phyloP scores from a whole-genome alignment of 1,140 invertebrate genomes.

The Zaprionus taronus region DNA sequence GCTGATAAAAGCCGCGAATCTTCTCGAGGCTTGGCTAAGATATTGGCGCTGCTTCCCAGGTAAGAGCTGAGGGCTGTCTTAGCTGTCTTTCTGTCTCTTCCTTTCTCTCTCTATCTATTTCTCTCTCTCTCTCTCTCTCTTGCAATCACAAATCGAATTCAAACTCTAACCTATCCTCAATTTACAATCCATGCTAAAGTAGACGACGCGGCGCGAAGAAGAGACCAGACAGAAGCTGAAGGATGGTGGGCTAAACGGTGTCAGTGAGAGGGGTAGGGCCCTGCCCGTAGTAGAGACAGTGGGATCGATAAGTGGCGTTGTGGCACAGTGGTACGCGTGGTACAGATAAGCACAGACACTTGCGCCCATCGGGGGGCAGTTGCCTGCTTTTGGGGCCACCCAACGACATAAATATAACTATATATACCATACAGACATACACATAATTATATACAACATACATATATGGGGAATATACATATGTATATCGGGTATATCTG shows the following conservation, averaged over 20 bases:
- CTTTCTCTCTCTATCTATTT: no score
- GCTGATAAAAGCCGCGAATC: slow-evolving; percentile 11
- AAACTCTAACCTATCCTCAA: neutral
- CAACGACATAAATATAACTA: slow-evolving; percentile 3
- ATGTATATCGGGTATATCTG: slow-evolving; percentile 6
- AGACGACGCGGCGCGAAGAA: slow-evolving; percentile 20
- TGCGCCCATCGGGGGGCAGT: slow-evolving; percentile 12
- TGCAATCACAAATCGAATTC: neutral
- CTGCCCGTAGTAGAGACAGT: slow-evolving; percentile 14
- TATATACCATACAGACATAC: neutral
- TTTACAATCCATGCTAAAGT: slow-evolving; percentile 6
- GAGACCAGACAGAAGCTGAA: slow-evolving; percentile 9
- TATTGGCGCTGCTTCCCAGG: neutral
- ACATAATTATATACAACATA: neutral
- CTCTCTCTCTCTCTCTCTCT: neutral
- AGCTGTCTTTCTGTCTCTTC: no score
- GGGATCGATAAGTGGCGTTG: slow-evolving; percentile 19
- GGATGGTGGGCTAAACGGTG: neutral
- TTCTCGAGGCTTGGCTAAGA: neutral
- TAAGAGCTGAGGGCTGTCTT: no score
- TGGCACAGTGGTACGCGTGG: slow-evolving; percentile 6
- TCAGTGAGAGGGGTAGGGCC: neutral
- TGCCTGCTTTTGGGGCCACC: slow-evolving; percentile 55
- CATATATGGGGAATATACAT: neutral
- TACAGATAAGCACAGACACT: slow-evolving; percentile 7